Percentiles rank a stretch among this genome's conserved stretches.
Evolutionary conservation across 2,113 vertebrate species (phyloP).

Genomic region (Boleophthalmus pectinirostris): DNA sequence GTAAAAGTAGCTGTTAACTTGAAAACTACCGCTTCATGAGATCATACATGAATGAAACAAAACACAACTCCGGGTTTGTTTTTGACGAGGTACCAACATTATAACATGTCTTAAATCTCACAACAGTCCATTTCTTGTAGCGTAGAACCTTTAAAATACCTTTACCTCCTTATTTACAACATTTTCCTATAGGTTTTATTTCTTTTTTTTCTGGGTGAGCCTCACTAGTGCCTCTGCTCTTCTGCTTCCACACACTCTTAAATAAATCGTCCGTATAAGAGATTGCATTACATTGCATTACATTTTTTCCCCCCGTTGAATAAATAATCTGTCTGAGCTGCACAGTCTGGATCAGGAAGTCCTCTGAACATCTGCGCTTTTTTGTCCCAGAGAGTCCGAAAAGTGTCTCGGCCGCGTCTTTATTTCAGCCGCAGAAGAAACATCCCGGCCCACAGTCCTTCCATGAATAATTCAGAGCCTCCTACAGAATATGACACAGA

Average conservation of each 20-base stretch:
- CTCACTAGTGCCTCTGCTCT: no score
- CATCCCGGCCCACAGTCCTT: conserved; percentile 49
- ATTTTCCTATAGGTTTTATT: no score
- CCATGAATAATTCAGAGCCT: conserved; percentile 73
- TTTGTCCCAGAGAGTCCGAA: conserved; percentile 30
- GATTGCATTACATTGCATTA: conserved; percentile 35
- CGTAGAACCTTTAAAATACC: no score
- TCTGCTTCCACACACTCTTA: conserved; percentile 11
- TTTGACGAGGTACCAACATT: no score
- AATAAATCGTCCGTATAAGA: conserved; percentile 30
- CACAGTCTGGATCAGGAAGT: not conserved
- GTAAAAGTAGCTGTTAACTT: no score
- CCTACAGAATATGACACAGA: conserved; percentile 61
- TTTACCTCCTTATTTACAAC: no score
- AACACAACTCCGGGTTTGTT: no score
- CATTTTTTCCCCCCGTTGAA: conserved; percentile 41
- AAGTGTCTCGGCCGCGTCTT: conserved; percentile 42
- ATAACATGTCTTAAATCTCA: no score
- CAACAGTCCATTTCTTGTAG: no score
- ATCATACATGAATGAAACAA: no score
- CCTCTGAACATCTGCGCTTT: not conserved
- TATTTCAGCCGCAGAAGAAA: conserved; percentile 50
- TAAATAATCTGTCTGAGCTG: conserved; percentile 38
- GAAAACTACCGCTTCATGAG: no score
- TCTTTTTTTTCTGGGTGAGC: no score